Percentiles rank a stretch among this genome's conserved stretches.
phyloP scores from a whole-genome alignment of 2,797 vertebrate genomes.

The Stomatorhinus walkeri region DNA sequence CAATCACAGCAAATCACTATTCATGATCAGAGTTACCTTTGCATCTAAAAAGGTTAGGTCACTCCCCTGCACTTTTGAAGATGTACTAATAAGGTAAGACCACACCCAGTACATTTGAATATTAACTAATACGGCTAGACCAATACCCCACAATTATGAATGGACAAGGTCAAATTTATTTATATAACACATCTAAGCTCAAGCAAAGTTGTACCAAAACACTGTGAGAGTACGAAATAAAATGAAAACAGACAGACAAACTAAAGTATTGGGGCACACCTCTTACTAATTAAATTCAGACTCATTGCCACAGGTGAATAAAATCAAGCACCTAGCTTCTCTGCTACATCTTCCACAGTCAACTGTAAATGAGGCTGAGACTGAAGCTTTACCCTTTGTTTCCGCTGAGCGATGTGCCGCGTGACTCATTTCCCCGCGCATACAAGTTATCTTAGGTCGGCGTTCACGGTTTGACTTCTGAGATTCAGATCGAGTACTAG shows the following conservation, averaged over 20 bases:
- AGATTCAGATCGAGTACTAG: too few species aligned
- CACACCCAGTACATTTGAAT: background rate
- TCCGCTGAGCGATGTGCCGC: too few species aligned
- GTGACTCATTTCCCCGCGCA: too few species aligned
- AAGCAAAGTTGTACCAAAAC: background rate
- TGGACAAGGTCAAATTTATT: background rate
- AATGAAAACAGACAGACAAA: background rate
- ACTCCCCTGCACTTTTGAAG: background rate
- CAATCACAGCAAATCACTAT: background rate
- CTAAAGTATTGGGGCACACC: background rate
- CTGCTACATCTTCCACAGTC: too few species aligned
- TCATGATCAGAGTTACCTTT: background rate
- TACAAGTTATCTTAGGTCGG: too few species aligned
- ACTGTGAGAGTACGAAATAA: background rate
- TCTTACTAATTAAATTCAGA: background rate
- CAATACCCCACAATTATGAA: background rate
- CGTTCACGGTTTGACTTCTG: too few species aligned
- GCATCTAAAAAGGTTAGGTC: background rate
- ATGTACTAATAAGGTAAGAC: background rate
- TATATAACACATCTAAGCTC: background rate
- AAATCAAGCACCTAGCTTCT: background rate
- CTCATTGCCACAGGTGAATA: background rate
- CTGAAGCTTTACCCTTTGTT: too few species aligned
- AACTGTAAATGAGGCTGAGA: too few species aligned
- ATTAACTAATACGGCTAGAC: background rate